Evolutionary conservation across 2,113 vertebrate genomes (phyloP), one percentile per base, ranked within the genome.

Genomic region (Oenanthe melanoleuca): DNA sequence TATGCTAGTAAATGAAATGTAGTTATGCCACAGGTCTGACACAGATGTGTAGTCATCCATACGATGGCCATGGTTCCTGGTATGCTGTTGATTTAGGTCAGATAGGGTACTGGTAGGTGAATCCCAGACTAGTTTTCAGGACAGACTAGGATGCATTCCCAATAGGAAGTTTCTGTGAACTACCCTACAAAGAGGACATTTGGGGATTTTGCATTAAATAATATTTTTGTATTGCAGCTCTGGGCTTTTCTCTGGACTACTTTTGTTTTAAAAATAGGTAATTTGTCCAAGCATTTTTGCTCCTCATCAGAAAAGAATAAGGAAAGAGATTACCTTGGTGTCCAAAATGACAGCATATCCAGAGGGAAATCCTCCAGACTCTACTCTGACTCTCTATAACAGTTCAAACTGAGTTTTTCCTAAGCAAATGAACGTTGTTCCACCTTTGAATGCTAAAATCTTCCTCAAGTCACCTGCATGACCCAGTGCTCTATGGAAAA

Each of bases 311-410:
- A 80, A 24, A 73, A 1, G 3, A 20, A 84, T 42, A 64, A 71
- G 10, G 3, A 69, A 65, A 31, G 2, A 0, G 0, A 2, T 44
- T 63, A 4, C 4, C 6, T 20, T 53, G 31, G 4, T 49, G 6
- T 40, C 19, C 21, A 57, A 29, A 83, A 66, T 14, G 20, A 12
- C 37, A 57, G 7, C 17, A 6, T 53, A 14, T 72, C 25, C 4
- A 31, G 18, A 69, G 21, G 4, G 5, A 85, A 86, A 42, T 52
- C 23, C 11, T 77, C 18, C 47, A 55, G 1, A 28, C 8, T 64
- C 22, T 31, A 31, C 3, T 4, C 18, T 53, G n/a, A 33, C 11
- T 75, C 17, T 75, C 52, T 7, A 0, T 28, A 42, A 34, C 14
- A 47, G 15, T 37, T 57, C 15, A 24, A 88, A 34, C 4, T 11